Percentiles rank a stretch among this genome's conserved stretches.
Evolutionary conservation across 1,140 invertebrate genomes (phyloP).

Genomic region (Sitodiplosis mosellana): DNA sequence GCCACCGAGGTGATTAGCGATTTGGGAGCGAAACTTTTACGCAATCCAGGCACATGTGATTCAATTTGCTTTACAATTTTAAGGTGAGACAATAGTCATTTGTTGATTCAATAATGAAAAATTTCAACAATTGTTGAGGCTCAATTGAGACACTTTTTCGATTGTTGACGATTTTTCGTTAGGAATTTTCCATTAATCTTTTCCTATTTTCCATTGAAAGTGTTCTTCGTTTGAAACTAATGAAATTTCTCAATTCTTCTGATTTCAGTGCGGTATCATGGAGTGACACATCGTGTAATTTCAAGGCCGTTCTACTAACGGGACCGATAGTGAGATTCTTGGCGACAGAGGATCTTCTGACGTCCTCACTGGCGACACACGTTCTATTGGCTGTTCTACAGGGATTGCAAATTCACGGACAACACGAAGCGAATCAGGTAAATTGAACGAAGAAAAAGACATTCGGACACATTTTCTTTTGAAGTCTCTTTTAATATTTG

Average conservation of each 20-base stretch:
- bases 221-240: conserved; percentile 1
- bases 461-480: no score
- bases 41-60: conserved; percentile 41
- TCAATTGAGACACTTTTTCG: no score
- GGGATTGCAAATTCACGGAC: conserved; percentile 57
- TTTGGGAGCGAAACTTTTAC: conserved; percentile 44
- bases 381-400: conserved; percentile 55
- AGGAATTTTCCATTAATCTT: no score
- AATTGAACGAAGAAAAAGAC: no score
- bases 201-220: no score
- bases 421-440: conserved; percentile 65
- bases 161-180: no score
- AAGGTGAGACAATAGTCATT: conserved; percentile 25
- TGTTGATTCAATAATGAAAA: no score
- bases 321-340: conserved; percentile 43
- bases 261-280: conserved; percentile 53
- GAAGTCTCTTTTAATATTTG: no score
- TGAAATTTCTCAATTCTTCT: conserved; percentile 15
- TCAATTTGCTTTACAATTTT: conserved; percentile 42
- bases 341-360: conserved; percentile 36
- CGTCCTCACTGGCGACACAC: conserved; percentile 41
- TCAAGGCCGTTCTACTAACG: conserved; percentile 53
- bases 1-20: conserved; percentile 51
- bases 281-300: conserved; percentile 62
- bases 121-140: no score